These are phyloP conservation scores for Rousettus madagascariensis DNA, from an alignment of 2,797 vertebrate species.

Conservation along the genomic window DNA sequence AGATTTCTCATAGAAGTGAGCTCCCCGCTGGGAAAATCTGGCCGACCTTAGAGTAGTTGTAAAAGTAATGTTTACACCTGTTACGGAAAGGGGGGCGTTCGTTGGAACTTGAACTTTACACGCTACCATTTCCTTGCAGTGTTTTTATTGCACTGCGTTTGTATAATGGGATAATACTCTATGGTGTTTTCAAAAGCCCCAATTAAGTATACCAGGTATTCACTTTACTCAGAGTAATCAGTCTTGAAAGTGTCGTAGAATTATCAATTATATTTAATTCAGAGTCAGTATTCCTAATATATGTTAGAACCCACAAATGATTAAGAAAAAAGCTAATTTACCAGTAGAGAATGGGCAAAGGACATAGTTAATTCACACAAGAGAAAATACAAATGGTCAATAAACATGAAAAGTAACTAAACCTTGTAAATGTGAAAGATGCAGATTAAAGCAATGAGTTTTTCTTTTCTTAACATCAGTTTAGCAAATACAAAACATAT, in stretches of 20 bases:
- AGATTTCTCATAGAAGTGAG: neutral
- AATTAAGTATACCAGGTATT: neutral
- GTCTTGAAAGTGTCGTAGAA: neutral
- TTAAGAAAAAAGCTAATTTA: neutral
- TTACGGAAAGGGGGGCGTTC: slow-evolving; percentile 32
- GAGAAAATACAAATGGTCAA: slow-evolving; percentile 5
- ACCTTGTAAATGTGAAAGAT: neutral
- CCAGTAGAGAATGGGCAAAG: neutral
- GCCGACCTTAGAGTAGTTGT: neutral
- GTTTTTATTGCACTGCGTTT: neutral
- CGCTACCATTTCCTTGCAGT: neutral
- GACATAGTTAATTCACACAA: neutral
- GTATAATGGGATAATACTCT: neutral
- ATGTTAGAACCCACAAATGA: neutral
- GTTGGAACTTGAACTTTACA: slow-evolving; percentile 30
- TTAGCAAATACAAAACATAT: neutral
- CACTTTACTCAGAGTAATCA: neutral
- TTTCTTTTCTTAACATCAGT: neutral
- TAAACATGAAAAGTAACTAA: slow-evolving; percentile 18
- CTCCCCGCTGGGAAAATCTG: slow-evolving; percentile 7
- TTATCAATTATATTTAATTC: neutral
- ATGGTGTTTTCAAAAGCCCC: neutral
- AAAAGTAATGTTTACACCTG: slow-evolving; percentile 64
- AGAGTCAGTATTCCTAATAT: neutral
- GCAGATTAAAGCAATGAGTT: neutral